These are phyloP conservation scores for Perca fluviatilis DNA, from an alignment of 2,113 vertebrate genomes.

Conservation along the genomic window DNA sequence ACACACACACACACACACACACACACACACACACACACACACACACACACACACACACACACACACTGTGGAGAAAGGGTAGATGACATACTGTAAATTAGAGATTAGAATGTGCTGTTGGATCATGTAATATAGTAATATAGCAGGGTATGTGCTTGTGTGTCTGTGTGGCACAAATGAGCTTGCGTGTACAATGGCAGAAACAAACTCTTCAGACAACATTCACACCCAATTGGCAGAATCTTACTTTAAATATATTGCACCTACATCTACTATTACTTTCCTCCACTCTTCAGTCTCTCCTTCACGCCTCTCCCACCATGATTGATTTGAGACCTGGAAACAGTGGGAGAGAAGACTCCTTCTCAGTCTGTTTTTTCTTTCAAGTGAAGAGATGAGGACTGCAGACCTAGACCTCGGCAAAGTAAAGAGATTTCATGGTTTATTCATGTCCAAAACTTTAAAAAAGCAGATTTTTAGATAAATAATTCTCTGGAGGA, in stretches of 20 bases:
- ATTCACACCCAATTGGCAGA: not conserved
- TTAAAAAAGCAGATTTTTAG: not conserved
- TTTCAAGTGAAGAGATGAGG: constrained; percentile 24
- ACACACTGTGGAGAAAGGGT: not conserved
- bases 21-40: not conserved
- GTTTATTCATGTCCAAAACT: constrained; percentile 20
- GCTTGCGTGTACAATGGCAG: not conserved
- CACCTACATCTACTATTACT: not conserved
- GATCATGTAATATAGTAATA: constrained; percentile 4
- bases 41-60: not conserved
- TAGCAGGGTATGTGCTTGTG: not conserved
- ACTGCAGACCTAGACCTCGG: constrained; percentile 25
- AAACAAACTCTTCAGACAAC: not conserved
- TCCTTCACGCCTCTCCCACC: constrained; percentile 10
- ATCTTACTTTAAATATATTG: not conserved
- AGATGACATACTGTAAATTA: constrained; percentile 3
- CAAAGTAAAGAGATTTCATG: not conserved
- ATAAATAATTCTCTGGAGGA: constrained; percentile 3
- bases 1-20: not conserved
- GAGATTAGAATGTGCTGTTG: not conserved
- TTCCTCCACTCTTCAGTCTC: not conserved
- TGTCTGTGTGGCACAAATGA: too few species aligned
- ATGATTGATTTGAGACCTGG: constrained; percentile 37
- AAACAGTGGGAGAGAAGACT: constrained; percentile 41
- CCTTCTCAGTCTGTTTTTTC: constrained; percentile 21